Evolutionary conservation across 2,113 vertebrate genomes (phyloP).

Genomic region (Neotoma lepida): DNA sequence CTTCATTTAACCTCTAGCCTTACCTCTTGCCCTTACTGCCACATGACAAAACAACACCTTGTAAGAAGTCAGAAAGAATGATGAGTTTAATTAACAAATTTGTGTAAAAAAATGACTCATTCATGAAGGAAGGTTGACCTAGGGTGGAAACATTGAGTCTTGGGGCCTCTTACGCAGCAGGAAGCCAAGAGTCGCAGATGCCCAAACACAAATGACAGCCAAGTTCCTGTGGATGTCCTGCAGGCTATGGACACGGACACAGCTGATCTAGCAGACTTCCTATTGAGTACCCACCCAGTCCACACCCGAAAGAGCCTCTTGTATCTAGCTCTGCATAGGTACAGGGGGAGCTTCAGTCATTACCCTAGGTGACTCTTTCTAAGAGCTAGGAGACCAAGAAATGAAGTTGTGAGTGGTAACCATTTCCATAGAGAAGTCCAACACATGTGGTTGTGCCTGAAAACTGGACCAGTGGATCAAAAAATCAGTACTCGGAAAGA

Average conservation of each 20-base stretch:
- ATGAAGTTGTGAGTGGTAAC: background rate
- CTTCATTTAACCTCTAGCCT: background rate
- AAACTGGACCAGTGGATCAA: background rate
- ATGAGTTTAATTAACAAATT: background rate
- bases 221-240: slow-evolving; percentile 24
- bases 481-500: background rate
- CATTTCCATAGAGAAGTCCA: background rate
- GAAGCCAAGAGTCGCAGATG: background rate
- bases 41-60: background rate
- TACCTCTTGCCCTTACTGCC: background rate
- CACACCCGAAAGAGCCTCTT: background rate
- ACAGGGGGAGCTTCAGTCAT: background rate
- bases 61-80: background rate
- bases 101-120: background rate
- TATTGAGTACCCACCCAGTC: background rate
- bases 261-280: background rate
- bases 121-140: background rate
- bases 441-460: background rate
- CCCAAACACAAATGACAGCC: background rate
- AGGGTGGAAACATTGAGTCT: background rate
- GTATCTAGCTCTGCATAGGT: too few species aligned
- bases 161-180: background rate
- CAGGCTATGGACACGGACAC: background rate
- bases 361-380: background rate
- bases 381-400: background rate